Percentiles rank a stretch among this genome's conserved stretches.
phyloP scores from a whole-genome alignment of 2,797 vertebrate species.

The Echiichthys vipera region DNA sequence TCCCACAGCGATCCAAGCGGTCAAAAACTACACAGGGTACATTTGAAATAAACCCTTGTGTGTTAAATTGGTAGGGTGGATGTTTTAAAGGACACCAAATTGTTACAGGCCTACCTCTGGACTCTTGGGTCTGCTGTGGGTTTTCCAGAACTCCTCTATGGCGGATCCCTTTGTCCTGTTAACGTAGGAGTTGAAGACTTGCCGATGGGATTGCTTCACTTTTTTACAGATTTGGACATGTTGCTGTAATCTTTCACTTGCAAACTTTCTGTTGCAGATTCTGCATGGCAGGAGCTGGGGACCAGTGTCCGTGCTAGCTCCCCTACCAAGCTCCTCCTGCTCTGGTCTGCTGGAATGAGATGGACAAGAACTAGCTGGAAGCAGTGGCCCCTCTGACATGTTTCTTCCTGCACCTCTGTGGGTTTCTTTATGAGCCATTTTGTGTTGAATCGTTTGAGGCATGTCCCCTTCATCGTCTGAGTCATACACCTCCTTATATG shows the following conservation, averaged over 20 bases:
- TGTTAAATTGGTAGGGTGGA: not conserved
- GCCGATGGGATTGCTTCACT: slow-evolving; percentile 77
- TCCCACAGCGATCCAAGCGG: too few relatives aligned
- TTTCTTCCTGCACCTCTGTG: slow-evolving; percentile 21
- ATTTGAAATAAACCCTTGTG: not conserved
- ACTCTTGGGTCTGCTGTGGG: slow-evolving; percentile 64
- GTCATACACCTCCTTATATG: not conserved
- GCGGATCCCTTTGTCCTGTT: slow-evolving; percentile 87
- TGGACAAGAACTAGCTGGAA: slow-evolving; percentile 2
- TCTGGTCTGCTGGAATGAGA: slow-evolving; percentile 20
- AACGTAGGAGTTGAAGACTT: slow-evolving; percentile 85
- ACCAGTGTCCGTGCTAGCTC: not conserved
- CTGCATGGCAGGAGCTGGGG: slow-evolving; percentile 77
- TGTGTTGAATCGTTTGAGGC: slow-evolving; percentile 23
- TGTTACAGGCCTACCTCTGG: slow-evolving; percentile 67
- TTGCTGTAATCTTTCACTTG: slow-evolving; percentile 81
- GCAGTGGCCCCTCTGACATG: not conserved
- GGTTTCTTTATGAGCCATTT: slow-evolving; percentile 22
- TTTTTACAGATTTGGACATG: slow-evolving; percentile 86
- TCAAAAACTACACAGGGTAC: not conserved
- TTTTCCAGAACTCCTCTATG: slow-evolving; percentile 82
- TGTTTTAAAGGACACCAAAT: not conserved
- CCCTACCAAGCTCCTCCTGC: slow-evolving; percentile 18
- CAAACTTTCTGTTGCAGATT: slow-evolving; percentile 86
- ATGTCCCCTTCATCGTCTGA: slow-evolving; percentile 12